Conservation (phyloP, 2,888 invertebrate species). For the Lumbricus terrestris region DNA sequence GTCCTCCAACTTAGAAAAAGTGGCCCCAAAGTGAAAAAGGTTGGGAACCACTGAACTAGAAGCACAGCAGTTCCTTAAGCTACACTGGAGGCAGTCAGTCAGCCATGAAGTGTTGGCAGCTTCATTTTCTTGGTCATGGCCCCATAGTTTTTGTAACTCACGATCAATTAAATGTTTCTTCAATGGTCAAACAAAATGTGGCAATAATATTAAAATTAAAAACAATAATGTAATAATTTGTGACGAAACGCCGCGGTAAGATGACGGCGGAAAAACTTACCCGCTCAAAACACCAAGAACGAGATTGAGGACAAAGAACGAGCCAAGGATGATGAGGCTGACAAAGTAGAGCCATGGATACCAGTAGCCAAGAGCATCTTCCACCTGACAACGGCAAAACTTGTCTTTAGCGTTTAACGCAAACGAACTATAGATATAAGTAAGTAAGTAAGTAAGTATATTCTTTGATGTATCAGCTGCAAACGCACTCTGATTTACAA, state of each 20-base stretch:
- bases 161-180: too few species aligned
- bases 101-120: too few species aligned
- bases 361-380: constrained; percentile 91
- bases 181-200: neutral
- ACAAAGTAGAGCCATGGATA: constrained; percentile 99
- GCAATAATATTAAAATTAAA: constrained; percentile 4
- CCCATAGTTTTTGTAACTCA: too few species aligned
- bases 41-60: too few species aligned
- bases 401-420: neutral
- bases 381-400: constrained; percentile 71
- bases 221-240: neutral
- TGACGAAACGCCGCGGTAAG: neutral
- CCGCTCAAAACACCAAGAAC: constrained; percentile 99
- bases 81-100: too few species aligned
- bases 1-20: too few species aligned
- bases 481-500: too few species aligned
- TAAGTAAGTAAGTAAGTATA: too few species aligned
- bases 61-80: too few species aligned
- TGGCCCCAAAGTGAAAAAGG: too few species aligned
- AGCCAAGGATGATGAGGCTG: constrained; percentile 97
- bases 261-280: constrained; percentile 65
- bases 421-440: neutral
- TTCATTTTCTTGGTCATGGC: too few species aligned
- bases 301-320: constrained; percentile 99
- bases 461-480: too few species aligned